Evolutionary conservation across 2,888 invertebrate genomes (phyloP).

Genomic region (Cenopis cana): DNA sequence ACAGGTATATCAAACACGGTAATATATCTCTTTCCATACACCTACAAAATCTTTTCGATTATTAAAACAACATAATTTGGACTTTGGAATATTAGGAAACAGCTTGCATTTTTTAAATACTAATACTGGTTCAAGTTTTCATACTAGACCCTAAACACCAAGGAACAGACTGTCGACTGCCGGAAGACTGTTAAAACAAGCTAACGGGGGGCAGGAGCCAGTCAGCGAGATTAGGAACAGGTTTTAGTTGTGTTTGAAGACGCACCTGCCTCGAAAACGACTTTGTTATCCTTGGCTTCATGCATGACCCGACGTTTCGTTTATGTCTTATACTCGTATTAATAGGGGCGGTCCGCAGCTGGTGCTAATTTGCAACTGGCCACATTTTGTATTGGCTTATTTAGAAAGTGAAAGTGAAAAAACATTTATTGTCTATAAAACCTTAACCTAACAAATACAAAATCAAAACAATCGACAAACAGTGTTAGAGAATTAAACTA

Average conservation of each 20-base stretch:
- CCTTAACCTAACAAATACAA: too few relatives aligned
- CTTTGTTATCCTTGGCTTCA: constrained; percentile 23
- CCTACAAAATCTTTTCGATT: too few relatives aligned
- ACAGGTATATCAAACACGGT: too few relatives aligned
- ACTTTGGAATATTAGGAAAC: neutral
- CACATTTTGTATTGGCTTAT: neutral
- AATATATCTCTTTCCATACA: too few relatives aligned
- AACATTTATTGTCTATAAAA: too few relatives aligned
- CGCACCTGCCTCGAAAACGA: constrained; percentile 31
- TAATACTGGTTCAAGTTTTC: neutral
- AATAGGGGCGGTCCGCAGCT: neutral
- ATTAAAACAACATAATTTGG: neutral
- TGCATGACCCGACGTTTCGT: neutral
- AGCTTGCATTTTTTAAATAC: neutral
- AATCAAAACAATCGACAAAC: too few relatives aligned
- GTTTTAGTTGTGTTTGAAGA: constrained; percentile 28
- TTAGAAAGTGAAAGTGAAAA: too few relatives aligned
- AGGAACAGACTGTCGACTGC: constrained; percentile 25
- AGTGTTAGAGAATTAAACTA: too few relatives aligned
- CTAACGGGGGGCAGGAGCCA: constrained; percentile 17
- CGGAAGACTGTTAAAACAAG: constrained; percentile 30
- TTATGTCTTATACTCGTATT: neutral
- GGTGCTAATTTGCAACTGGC: constrained; percentile 10
- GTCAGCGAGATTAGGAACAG: constrained; percentile 21
- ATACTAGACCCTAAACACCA: constrained; percentile 10